These are phyloP conservation scores for Philopedon plagiatum DNA, from an alignment of 2,888 invertebrate species.

Conservation along the genomic window DNA sequence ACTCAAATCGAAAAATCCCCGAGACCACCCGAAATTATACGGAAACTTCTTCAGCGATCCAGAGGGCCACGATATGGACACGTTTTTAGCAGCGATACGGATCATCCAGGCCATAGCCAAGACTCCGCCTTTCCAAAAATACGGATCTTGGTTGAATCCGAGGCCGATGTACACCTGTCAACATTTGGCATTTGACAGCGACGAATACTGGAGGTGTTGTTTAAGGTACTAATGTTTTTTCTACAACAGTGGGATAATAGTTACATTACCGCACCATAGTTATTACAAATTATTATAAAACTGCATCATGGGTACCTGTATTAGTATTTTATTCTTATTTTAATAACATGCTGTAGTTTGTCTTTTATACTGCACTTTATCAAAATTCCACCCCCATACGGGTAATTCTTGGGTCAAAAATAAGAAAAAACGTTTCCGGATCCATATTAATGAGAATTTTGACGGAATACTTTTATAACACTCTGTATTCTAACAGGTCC, in stretches of 20 bases:
- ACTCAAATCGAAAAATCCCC: slow-evolving; percentile 71
- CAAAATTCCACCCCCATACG: too few species aligned
- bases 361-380: too few species aligned
- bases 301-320: too few species aligned
- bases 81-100: slow-evolving; percentile 72
- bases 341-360: too few species aligned
- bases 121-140: slow-evolving; percentile 71
- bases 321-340: too few species aligned
- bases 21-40: slow-evolving; percentile 74
- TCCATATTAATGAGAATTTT: too few species aligned
- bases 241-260: too few species aligned
- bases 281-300: too few species aligned
- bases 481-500: slow-evolving; percentile 62
- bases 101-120: slow-evolving; percentile 68
- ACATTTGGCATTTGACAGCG: slow-evolving; percentile 71
- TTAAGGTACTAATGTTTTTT: slow-evolving; percentile 58
- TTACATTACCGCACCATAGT: too few species aligned
- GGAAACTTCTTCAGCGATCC: slow-evolving; percentile 69
- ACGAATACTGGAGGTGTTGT: slow-evolving; percentile 79
- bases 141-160: slow-evolving; percentile 73
- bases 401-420: too few species aligned
- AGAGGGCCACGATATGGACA: slow-evolving; percentile 67
- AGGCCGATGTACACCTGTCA: slow-evolving; percentile 73
- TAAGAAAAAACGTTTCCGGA: too few species aligned
- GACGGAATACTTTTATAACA: too few species aligned